phyloP scores from a whole-genome alignment of 1,140 invertebrate species.

The Drosophila rhopaloa region DNA sequence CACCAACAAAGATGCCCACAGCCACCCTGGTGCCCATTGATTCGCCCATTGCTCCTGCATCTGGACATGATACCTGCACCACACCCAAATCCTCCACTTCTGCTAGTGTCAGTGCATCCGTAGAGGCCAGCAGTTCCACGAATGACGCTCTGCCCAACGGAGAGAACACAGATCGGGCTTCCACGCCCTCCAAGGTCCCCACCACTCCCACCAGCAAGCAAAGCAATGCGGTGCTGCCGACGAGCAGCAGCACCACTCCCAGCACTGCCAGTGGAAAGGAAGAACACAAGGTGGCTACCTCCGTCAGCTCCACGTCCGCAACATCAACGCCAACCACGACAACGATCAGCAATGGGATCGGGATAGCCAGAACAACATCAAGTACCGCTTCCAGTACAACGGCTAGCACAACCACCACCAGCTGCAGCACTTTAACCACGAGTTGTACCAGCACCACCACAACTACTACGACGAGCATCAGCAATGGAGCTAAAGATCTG shows the following conservation, averaged over 20 bases:
- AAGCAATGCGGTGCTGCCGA: conserved; percentile 55
- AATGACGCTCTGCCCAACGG: conserved; percentile 45
- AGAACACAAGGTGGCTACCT: conserved; percentile 59
- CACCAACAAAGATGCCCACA: conserved; percentile 36
- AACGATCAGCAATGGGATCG: conserved; percentile 31
- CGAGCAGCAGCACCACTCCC: conserved; percentile 68
- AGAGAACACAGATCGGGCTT: conserved; percentile 49
- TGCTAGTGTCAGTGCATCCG: conserved; percentile 15
- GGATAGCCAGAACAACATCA: conserved; percentile 19
- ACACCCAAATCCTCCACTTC: conserved; percentile 18
- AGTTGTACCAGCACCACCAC: conserved; percentile 32
- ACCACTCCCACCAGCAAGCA: conserved; percentile 67
- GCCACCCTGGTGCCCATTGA: conserved; percentile 84
- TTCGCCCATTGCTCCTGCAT: conserved; percentile 32
- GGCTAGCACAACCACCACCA: conserved; percentile 19
- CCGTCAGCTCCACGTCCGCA: conserved; percentile 67
- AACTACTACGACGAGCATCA: conserved; percentile 24
- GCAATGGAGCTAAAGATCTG: conserved; percentile 86
- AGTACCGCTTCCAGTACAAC: conserved; percentile 13
- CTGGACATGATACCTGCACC: conserved; percentile 18
- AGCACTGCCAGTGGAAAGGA: conserved; percentile 47
- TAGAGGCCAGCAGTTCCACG: conserved; percentile 62
- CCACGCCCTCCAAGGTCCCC: conserved; percentile 79
- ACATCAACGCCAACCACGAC: conserved; percentile 65
- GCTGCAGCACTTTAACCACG: conserved; percentile 5